Conservation (phyloP, 2,113 vertebrate species). For the Eudorcas thomsonii region DNA sequence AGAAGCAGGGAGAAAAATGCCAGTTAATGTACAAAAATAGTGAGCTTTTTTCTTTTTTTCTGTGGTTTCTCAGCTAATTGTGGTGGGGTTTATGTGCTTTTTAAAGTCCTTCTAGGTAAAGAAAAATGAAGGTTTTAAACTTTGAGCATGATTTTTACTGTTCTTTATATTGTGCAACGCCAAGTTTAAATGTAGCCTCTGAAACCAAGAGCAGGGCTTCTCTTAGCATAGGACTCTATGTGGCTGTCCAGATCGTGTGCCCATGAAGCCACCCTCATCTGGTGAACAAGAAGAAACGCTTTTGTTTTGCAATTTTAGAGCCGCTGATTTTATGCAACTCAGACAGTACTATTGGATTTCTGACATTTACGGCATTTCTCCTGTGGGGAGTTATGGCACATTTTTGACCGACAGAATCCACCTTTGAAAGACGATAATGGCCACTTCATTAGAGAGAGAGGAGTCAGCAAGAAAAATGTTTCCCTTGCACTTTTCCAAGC, state of each 20-base stretch:
- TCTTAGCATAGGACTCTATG: background rate
- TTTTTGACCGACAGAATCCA: background rate
- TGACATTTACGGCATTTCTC: slow-evolving; percentile 16
- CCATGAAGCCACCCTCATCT: background rate
- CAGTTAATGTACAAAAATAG: background rate
- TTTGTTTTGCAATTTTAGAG: background rate
- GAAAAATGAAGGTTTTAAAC: background rate
- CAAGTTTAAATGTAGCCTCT: background rate
- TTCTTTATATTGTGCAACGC: background rate
- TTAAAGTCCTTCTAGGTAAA: background rate
- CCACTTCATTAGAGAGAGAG: slow-evolving; percentile 9
- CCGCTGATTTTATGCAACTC: background rate
- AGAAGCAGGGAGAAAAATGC: background rate
- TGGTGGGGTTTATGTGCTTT: background rate
- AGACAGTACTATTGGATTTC: background rate
- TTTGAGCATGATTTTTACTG: background rate
- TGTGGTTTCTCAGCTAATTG: background rate
- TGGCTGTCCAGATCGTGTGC: rapidly evolving
- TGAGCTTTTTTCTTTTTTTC: background rate
- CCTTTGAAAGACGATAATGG: slow-evolving; percentile 12
- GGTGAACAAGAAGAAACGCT: background rate
- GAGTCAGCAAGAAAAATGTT: slow-evolving; percentile 64
- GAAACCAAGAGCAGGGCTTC: background rate
- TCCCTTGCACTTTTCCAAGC: slow-evolving; percentile 17
- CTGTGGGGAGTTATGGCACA: background rate